Evolutionary conservation across 2,113 vertebrate species (phyloP), one percentile per base, ranked within the genome.

Genomic region (Percina caprodes): DNA sequence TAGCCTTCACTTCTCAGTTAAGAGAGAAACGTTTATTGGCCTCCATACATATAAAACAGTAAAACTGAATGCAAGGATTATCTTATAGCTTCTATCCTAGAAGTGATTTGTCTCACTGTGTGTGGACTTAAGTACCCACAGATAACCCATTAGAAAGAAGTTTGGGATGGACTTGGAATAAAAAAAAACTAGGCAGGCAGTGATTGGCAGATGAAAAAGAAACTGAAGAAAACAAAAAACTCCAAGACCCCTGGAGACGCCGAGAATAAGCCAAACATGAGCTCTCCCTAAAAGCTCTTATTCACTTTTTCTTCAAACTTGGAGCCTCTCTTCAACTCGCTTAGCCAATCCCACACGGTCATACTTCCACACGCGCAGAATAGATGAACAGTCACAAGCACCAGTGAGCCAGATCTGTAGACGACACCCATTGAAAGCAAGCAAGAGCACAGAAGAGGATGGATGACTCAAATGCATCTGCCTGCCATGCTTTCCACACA

Each of bases 381-480:
- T 7, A 35, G 35, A 35, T 35, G 35, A 61, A 61, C 49, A 81
- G 62, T 82, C 52, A 79, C 26, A 73, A 55, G 52, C 79, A 82
- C 49, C 74, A 85, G 76, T 56, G 60, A 77, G 66, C 65, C 81
- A 72, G 62, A 83, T 74, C 58, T 79, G 75, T 70, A 15, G 48
- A 67, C 65, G 63, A 83, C 69, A 83, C 45, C 86, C 81, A 86
- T 30, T 83, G 73, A 90, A 86, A 77, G 77, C 23, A 24, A 60
- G 75, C 23, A 0, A 77, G 77, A 71, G 60, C 42, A 59, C 46
- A 73, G 69, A 74, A 76, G 83, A 83, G 89, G 83, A 92, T 80
- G 79, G 79, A 84, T 93, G 93, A 93, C 90, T 94, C 92, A 93
- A 90, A 80, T 74, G 80, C 92, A 93, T 90, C 91, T 93, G 92